These are phyloP conservation scores for Disparrhopalites patrizii DNA, from an alignment of 2,888 invertebrate species.

Conservation along the genomic window DNA sequence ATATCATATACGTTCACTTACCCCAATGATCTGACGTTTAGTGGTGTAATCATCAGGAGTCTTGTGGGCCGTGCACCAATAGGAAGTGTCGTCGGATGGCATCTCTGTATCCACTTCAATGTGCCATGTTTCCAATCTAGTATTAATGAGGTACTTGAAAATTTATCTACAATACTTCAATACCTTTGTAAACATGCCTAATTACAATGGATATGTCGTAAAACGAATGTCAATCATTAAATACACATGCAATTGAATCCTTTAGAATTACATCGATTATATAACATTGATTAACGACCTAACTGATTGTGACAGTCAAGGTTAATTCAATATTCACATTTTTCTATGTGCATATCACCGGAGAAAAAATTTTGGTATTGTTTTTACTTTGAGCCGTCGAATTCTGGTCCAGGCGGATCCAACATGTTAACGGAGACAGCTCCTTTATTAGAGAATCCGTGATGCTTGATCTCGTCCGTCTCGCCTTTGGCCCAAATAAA, in stretches of 20 bases:
- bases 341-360: not conserved
- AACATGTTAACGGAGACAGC: conserved; percentile 17
- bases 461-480: conserved; percentile 13
- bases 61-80: conserved; percentile 31
- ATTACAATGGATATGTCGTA: not conserved
- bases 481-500: conserved; percentile 27
- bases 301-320: no score
- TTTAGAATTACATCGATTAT: no score
- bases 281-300: no score
- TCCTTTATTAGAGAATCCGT: conserved; percentile 1
- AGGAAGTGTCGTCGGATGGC: conserved; percentile 10
- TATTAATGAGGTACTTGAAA: not conserved
- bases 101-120: conserved; percentile 11
- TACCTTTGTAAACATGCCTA: not conserved
- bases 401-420: conserved; percentile 18
- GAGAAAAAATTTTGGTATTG: not conserved
- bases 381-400: conserved; percentile 6
- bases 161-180: not conserved
- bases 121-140: conserved; percentile 15
- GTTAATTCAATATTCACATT: not conserved
- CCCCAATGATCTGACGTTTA: conserved; percentile 27
- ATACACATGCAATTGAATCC: no score
- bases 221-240: no score
- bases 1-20: not conserved
- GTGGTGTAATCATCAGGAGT: not conserved